phyloP scores from a whole-genome alignment of 2,113 vertebrate genomes.

The Brienomyrus brachyistius region DNA sequence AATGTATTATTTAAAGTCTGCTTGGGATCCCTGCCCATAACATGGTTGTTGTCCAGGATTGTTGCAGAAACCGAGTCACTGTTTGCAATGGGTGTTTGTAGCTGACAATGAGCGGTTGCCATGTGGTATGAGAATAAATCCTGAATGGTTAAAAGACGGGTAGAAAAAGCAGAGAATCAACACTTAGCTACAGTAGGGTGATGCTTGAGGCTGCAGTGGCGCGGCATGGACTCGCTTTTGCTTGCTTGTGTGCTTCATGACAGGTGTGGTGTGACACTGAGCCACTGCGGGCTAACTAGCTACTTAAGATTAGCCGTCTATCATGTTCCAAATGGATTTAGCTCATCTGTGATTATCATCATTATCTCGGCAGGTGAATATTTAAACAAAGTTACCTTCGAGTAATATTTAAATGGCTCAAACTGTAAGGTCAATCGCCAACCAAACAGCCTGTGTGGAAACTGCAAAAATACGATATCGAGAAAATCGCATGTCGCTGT shows the following conservation, averaged over 20 bases:
- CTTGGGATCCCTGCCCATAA: neutral
- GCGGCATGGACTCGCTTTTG: neutral
- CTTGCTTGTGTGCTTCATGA: neutral
- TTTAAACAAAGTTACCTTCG: neutral
- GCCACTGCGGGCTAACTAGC: neutral
- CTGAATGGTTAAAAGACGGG: neutral
- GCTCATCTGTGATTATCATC: neutral
- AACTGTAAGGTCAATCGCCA: neutral
- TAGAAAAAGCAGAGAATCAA: neutral
- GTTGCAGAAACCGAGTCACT: neutral
- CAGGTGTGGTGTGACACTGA: neutral
- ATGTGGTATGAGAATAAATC: neutral
- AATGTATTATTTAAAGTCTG: constrained; percentile 2
- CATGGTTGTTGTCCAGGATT: neutral
- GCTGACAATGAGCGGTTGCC: neutral
- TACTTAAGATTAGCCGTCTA: neutral
- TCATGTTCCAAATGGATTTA: neutral
- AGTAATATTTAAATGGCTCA: neutral
- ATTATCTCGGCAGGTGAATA: neutral
- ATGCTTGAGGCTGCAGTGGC: neutral
- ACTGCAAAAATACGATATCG: neutral
- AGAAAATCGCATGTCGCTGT: neutral
- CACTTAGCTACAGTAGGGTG: neutral
- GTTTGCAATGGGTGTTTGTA: neutral
- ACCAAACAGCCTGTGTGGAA: neutral